These are phyloP conservation scores for Onychomys arenicola DNA, from an alignment of 2,797 vertebrate genomes.

Conservation along the genomic window DNA sequence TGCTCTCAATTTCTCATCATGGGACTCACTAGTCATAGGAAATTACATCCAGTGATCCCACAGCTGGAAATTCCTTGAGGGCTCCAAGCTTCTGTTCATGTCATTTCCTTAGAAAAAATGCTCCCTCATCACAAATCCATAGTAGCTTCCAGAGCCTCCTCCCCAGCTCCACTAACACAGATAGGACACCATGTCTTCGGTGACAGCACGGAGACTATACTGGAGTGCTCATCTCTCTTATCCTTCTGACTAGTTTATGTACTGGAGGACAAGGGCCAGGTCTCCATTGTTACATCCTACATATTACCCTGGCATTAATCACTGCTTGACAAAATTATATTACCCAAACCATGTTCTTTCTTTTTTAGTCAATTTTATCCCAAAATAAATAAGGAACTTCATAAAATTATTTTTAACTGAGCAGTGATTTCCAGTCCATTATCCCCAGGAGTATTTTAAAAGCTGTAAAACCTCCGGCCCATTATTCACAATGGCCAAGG, in stretches of 20 bases:
- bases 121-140: not conserved
- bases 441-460: conserved; percentile 55
- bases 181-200: not conserved
- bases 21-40: not conserved
- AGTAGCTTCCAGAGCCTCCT: not conserved
- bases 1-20: not conserved
- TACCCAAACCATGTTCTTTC: not conserved
- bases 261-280: not conserved
- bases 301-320: not conserved
- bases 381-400: conserved; percentile 61
- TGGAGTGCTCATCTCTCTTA: not conserved
- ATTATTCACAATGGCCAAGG: conserved; percentile 53
- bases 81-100: not conserved
- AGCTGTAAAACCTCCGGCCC: conserved; percentile 18
- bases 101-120: not conserved
- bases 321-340: conserved; percentile 56
- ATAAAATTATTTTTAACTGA: conserved; percentile 63
- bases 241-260: not conserved
- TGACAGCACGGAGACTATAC: not conserved
- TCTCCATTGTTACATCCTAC: not conserved
- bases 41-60: not conserved
- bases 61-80: not conserved
- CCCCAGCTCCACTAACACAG: not conserved
- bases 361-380: conserved; percentile 41
- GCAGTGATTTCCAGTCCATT: conserved; percentile 28